phyloP scores from a whole-genome alignment of 2,888 invertebrate species.

The Cosmia pyralina region DNA sequence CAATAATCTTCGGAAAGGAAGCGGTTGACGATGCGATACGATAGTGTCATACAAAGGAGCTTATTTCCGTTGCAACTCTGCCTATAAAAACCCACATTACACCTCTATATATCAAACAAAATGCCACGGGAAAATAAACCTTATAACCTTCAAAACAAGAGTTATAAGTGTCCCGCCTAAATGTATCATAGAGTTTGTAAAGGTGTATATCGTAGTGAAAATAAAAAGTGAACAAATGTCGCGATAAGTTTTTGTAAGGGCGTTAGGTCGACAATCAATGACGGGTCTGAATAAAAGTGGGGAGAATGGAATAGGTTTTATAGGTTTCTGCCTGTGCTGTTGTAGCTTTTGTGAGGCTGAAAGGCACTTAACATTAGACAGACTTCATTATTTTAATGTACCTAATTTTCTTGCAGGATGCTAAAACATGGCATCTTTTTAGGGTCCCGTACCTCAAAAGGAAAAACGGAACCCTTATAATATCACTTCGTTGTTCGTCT shows the following conservation, averaged over 20 bases:
- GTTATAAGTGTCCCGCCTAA: slow-evolving; percentile 12
- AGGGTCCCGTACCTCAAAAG: too few species aligned
- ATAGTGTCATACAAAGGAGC: slow-evolving; percentile 88
- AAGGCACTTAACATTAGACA: not conserved
- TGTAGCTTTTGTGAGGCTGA: slow-evolving; percentile 67
- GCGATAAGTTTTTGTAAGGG: slow-evolving; percentile 88
- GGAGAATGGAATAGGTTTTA: slow-evolving; percentile 53
- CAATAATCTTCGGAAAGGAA: slow-evolving; percentile 88
- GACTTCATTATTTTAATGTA: not conserved
- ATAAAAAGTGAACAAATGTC: slow-evolving; percentile 89
- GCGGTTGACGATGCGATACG: slow-evolving; percentile 87
- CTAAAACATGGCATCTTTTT: too few species aligned
- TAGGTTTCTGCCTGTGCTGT: slow-evolving; percentile 69
- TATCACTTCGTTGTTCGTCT: too few species aligned
- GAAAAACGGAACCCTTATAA: too few species aligned
- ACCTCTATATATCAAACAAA: slow-evolving; percentile 63
- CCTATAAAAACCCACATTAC: slow-evolving; percentile 79
- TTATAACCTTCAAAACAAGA: slow-evolving; percentile 29
- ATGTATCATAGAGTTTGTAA: slow-evolving; percentile 71
- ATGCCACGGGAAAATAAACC: slow-evolving; percentile 64
- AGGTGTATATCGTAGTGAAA: slow-evolving; percentile 85
- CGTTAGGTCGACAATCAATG: slow-evolving; percentile 87
- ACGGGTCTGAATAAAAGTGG: slow-evolving; percentile 75
- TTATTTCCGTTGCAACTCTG: slow-evolving; percentile 87
- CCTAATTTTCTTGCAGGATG: not conserved